Base-by-base conservation (phyloP, 1,140 invertebrate species). In the Dinoponera quadriceps region DNA sequence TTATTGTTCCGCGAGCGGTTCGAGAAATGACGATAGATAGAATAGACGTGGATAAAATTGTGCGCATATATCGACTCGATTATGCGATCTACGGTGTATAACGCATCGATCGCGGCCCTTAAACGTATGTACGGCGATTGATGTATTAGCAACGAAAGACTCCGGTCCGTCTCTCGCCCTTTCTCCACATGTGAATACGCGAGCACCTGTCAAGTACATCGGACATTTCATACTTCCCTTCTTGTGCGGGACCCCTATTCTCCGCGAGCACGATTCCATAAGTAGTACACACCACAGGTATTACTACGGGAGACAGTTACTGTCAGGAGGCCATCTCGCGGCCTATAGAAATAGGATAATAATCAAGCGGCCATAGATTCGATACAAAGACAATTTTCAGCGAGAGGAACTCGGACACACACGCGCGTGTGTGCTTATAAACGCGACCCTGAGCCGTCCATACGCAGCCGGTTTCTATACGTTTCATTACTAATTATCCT, bases 171-270 rank as follows among this genome's bases (percentile, higher is more conserved):
- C 38, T 44, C 38, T 9, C 38, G 4, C 38, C 11, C 38, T 44
- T 11, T 44, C 38, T 5, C 38, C 38, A 9, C 7, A 9, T 38
- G 49, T 88, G 86, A 88, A 88, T 88, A 88, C 86, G 71, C 84
- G 86, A 80, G 85, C 85, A 87, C 85, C 85, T 88, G 86, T 88
- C 86, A 88, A 77, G 85, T 84, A 77, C 86, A 84, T 75, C 85
- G 75, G 82, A 83, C 82, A 88, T 87, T 88, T 87, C 71, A 44
- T 84, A 78, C 85, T 87, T 88, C 82, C 82, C 82, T 78, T 84
- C 62, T 59, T 27, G 38, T 44, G 38, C 38, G 57, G 82, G 74
- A 54, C 54, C 54, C 51, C 82, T 87, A 87, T 87, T 87, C 86
- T 87, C 68, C 55, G 72, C 71, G 69, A 65, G 77, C 63, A 51